phyloP scores from a whole-genome alignment of 30 jellyfish, hydroid and myxozoan genomes.

The Turritopsis dohrnii region DNA sequence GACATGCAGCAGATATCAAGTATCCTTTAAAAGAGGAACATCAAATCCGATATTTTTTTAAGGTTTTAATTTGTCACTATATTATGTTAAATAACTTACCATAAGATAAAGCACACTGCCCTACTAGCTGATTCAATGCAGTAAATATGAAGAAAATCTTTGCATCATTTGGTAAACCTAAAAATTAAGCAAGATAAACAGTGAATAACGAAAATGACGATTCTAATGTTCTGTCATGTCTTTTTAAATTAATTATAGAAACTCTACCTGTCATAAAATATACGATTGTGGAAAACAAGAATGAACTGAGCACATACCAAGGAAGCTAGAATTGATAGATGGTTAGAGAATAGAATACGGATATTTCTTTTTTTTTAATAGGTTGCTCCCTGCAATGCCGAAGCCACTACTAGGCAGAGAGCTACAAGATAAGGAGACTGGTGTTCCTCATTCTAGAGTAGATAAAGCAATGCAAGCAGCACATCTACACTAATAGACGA shows the following conservation, averaged over 20 bases:
- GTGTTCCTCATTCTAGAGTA: too few relatives aligned
- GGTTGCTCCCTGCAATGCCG: too few relatives aligned
- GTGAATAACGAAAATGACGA: background rate
- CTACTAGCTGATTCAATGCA: conserved; percentile 46
- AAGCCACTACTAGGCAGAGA: too few relatives aligned
- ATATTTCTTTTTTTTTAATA: background rate
- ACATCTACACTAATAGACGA: too few relatives aligned
- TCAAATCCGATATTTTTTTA: too few relatives aligned
- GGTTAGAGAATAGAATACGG: background rate
- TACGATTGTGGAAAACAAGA: conserved; percentile 47
- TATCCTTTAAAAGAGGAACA: conserved; percentile 47
- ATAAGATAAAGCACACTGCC: conserved; percentile 72
- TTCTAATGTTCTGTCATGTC: too few relatives aligned
- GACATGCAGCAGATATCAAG: conserved; percentile 83
- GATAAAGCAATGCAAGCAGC: too few relatives aligned
- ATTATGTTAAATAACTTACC: conserved; percentile 74
- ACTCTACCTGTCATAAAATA: conserved; percentile 86
- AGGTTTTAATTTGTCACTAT: background rate
- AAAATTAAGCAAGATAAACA: background rate
- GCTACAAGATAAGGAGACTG: too few relatives aligned
- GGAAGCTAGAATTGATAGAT: conserved; percentile 51
- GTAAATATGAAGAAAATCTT: conserved; percentile 45
- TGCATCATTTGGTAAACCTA: conserved; percentile 57
- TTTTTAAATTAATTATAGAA: too few relatives aligned
- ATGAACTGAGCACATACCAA: conserved; percentile 72